Percentiles rank a stretch among this genome's conserved stretches.
phyloP scores from a whole-genome alignment of 2,797 vertebrate genomes.

The Brotula barbata region DNA sequence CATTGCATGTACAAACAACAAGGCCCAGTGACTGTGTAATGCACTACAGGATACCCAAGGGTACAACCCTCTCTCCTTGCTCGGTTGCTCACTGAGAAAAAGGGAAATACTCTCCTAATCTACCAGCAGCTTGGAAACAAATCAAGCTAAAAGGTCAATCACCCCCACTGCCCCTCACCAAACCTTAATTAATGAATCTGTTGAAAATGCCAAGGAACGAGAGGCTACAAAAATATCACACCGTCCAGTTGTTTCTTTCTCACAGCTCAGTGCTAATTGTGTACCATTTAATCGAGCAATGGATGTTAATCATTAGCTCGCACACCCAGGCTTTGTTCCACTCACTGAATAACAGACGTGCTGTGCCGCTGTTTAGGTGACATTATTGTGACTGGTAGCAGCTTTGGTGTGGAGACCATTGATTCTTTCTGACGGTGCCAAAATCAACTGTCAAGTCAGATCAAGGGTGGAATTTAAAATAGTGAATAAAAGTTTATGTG shows the following conservation, averaged over 20 bases:
- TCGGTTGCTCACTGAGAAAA: slow-evolving; percentile 52
- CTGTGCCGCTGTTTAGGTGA: background rate
- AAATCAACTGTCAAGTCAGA: slow-evolving; percentile 3
- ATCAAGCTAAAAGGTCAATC: slow-evolving; percentile 75
- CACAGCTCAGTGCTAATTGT: slow-evolving; percentile 51
- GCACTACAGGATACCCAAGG: slow-evolving; percentile 42
- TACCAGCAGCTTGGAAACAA: slow-evolving; percentile 60
- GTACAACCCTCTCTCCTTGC: slow-evolving; percentile 50
- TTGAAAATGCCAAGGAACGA: slow-evolving; percentile 67
- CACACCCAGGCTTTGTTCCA: slow-evolving; percentile 23
- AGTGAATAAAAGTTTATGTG: background rate
- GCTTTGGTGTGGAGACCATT: background rate
- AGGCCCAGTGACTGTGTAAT: slow-evolving; percentile 53
- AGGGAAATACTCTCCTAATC: slow-evolving; percentile 50
- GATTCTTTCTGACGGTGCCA: background rate
- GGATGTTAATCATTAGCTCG: slow-evolving; percentile 52
- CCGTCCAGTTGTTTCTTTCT: slow-evolving; percentile 44
- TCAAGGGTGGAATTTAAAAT: slow-evolving; percentile 3
- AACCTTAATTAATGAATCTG: slow-evolving; percentile 74
- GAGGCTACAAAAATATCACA: slow-evolving; percentile 69
- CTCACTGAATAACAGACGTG: slow-evolving; percentile 1
- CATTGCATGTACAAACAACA: slow-evolving; percentile 42
- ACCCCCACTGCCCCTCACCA: slow-evolving; percentile 19
- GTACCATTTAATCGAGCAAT: slow-evolving; percentile 49
- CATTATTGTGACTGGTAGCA: background rate